These are phyloP conservation scores for Pristionchus pacificus DNA, from an alignment of 1,140 invertebrate species.

Conservation along the genomic window DNA sequence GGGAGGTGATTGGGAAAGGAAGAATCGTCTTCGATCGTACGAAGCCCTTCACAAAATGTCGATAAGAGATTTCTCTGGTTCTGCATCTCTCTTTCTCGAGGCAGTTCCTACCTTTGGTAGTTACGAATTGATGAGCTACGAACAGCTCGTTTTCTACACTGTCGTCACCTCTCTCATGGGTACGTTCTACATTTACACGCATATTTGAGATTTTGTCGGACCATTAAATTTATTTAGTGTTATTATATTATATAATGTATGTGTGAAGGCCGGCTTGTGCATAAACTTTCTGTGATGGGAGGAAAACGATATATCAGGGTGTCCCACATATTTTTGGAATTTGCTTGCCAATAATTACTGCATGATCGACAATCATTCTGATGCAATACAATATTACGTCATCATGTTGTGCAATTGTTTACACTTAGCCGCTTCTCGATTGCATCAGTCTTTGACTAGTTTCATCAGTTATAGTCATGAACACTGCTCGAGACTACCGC, in stretches of 20 bases:
- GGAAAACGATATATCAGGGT: neutral
- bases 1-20: constrained; percentile 97
- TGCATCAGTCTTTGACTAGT: no score
- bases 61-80: constrained; percentile 89
- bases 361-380: no score
- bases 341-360: no score
- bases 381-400: no score
- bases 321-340: no score
- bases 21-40: constrained; percentile 91
- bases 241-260: neutral
- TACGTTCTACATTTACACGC: constrained; percentile 16
- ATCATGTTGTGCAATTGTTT: no score
- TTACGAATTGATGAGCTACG: constrained; percentile 96
- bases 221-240: constrained; percentile 12
- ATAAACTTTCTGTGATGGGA: neutral
- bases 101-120: constrained; percentile 98
- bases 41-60: constrained; percentile 89
- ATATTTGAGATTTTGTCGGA: neutral
- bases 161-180: constrained; percentile 73
- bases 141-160: constrained; percentile 82
- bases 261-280: neutral
- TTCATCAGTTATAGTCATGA: no score
- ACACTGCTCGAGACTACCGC: no score
- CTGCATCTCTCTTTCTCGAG: constrained; percentile 89
- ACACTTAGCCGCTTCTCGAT: no score